Percentiles rank a stretch among this genome's conserved stretches.
These are phyloP conservation scores for Daubentonia madagascariensis DNA, from an alignment of 2,113 vertebrate species.

Conservation along the genomic window DNA sequence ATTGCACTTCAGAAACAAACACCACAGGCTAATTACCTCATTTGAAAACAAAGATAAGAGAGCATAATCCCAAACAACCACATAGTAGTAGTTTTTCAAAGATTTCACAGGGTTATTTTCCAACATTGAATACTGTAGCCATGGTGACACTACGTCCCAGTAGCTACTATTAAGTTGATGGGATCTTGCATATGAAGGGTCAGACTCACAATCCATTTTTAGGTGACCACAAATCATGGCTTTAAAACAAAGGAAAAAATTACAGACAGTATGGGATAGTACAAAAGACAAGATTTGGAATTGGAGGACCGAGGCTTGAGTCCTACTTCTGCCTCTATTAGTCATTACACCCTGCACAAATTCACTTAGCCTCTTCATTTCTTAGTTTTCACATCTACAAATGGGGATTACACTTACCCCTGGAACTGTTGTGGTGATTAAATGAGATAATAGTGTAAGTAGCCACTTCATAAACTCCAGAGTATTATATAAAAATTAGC, in stretches of 20 bases:
- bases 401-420: background rate
- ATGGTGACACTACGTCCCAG: background rate
- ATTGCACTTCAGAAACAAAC: constrained; percentile 56
- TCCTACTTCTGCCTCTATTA: constrained; percentile 1
- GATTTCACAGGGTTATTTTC: constrained; percentile 51
- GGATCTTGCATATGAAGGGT: constrained; percentile 26
- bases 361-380: constrained; percentile 18
- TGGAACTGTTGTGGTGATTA: background rate
- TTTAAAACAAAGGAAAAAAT: constrained; percentile 43
- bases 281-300: background rate
- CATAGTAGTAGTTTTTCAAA: constrained; percentile 21
- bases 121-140: background rate
- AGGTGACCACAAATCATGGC: background rate
- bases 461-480: background rate
- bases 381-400: background rate
- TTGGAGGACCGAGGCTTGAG: background rate
- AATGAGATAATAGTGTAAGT: background rate
- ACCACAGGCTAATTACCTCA: constrained; percentile 48
- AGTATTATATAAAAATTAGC: constrained; percentile 2
- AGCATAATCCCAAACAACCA: constrained; percentile 23
- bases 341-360: background rate
- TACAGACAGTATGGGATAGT: background rate
- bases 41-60: constrained; percentile 55
- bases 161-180: constrained; percentile 38
- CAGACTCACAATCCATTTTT: constrained; percentile 34